Evolutionary conservation across 1,140 invertebrate genomes (phyloP).

Genomic region (Tribolium madens): DNA sequence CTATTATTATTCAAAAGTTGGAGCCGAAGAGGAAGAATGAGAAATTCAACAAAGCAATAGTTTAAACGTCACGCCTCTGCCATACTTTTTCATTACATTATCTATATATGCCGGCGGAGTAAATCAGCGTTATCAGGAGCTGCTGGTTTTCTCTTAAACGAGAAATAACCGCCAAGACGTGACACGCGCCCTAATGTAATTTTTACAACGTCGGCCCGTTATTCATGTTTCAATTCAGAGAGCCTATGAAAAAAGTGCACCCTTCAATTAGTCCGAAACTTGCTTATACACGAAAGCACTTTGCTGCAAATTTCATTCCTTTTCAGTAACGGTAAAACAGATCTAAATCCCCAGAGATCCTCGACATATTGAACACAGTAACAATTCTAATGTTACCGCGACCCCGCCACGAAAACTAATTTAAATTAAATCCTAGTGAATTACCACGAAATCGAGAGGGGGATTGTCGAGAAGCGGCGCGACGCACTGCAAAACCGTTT

Average conservation of each 20-base stretch:
- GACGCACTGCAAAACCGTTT: background rate
- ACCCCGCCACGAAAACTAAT: slow-evolving; percentile 63
- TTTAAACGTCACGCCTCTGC: slow-evolving; percentile 55
- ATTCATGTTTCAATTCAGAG: slow-evolving; percentile 26
- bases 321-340: slow-evolving; percentile 38
- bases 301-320: slow-evolving; percentile 9
- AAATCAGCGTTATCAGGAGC: slow-evolving; percentile 63
- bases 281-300: slow-evolving; percentile 28
- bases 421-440: slow-evolving; percentile 65
- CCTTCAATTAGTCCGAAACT: slow-evolving; percentile 8
- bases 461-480: background rate
- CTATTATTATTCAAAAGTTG: slow-evolving; percentile 43
- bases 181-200: slow-evolving; percentile 58
- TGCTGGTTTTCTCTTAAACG: slow-evolving; percentile 58
- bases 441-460: slow-evolving; percentile 56
- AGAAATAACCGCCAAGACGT: slow-evolving; percentile 63
- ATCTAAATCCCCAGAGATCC: slow-evolving; percentile 37
- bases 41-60: slow-evolving; percentile 43
- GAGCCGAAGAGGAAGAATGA: slow-evolving; percentile 14
- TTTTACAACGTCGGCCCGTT: slow-evolving; percentile 15
- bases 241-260: background rate
- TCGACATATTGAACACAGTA: slow-evolving; percentile 50
- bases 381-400: slow-evolving; percentile 60
- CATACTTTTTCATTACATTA: slow-evolving; percentile 65
- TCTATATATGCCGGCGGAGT: slow-evolving; percentile 62